Evolutionary conservation across 2,113 vertebrate species (phyloP), one percentile per base, ranked within the genome.

Genomic region (Leptobrachium ailaonicum): DNA sequence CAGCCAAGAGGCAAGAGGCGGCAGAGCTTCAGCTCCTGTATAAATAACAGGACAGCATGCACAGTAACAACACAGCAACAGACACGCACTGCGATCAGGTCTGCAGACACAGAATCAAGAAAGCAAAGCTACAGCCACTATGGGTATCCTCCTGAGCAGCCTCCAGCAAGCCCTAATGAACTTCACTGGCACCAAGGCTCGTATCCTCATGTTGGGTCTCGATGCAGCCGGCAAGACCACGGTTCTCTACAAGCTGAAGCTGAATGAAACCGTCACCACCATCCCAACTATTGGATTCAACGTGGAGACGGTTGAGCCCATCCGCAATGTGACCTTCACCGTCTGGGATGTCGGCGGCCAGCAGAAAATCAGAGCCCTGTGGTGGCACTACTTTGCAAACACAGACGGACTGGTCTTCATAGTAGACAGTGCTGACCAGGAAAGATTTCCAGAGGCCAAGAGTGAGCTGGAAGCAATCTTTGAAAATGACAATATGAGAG

Each of bases 201-300:
- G 79, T 2, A 79, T 84, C 42, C 68, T 86, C 2, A 66, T 86
- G 64, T 42, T 85, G 66, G 83, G 93, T 20, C 76, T 95, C 82
- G 92, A 94, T 82, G 91, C 85, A 0, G 82, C 93, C 2, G 94
- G 94, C 2, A 95, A 95, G 84, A 91, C 94, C 0, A 93, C 92
- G 3, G 77, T 95, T n/a, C 74, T 94, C 6, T 83, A 83, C 42
- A 84, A 80, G 75, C 76, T 84, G 64, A 86, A 86, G 73, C 5
- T 77, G 42, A 82, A 83, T 8, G 82, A 84, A 66, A 77, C 76
- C 0, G 41, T 32, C 14, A 12, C 14, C 32, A 83, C 83, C 42
- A 77, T 86, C 41, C 85, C 83, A 14, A 86, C 83, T 13, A 4
- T 84, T 2, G 82, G 83, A 13, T 83, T 84, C 82, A 84, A 79